Percentiles rank a stretch among this genome's conserved stretches.
Evolutionary conservation across 2,797 vertebrate genomes (phyloP).

Genomic region (Ambastaia sidthimunki): DNA sequence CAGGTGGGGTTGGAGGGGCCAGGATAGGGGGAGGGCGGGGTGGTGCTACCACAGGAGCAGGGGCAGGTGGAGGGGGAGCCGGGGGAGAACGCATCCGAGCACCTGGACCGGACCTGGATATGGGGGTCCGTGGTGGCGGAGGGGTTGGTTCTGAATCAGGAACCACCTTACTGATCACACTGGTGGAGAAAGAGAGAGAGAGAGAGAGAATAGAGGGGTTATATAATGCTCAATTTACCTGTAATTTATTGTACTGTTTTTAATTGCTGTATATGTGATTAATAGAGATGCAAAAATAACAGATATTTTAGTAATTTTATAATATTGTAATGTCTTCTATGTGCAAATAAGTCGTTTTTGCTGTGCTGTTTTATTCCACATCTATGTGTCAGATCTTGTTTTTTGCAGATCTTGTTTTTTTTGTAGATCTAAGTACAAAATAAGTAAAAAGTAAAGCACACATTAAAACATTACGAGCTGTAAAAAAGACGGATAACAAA

Average conservation of each 20-base stretch:
- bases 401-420: too few relatives aligned
- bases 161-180: slow-evolving; percentile 89
- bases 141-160: slow-evolving; percentile 86
- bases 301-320: too few relatives aligned
- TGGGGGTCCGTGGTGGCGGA: slow-evolving; percentile 57
- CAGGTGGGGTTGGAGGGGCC: slow-evolving; percentile 66
- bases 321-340: too few relatives aligned
- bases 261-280: background rate
- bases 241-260: background rate
- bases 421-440: too few relatives aligned
- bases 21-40: slow-evolving; percentile 70
- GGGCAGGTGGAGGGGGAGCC: slow-evolving; percentile 74
- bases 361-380: too few relatives aligned
- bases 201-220: background rate
- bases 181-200: slow-evolving; percentile 61
- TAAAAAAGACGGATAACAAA: too few relatives aligned
- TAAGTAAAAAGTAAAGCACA: too few relatives aligned
- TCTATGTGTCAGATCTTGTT: too few relatives aligned
- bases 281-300: too few relatives aligned
- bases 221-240: background rate
- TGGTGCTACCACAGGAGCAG: slow-evolving; percentile 71
- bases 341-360: too few relatives aligned
- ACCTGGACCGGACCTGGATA: slow-evolving; percentile 69
- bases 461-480: too few relatives aligned
- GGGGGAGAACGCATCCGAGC: slow-evolving; percentile 77